Percentiles rank a stretch among this genome's conserved stretches.
These are phyloP conservation scores for Sinhomidia bicolor DNA, from an alignment of 2,888 invertebrate genomes.

Conservation along the genomic window DNA sequence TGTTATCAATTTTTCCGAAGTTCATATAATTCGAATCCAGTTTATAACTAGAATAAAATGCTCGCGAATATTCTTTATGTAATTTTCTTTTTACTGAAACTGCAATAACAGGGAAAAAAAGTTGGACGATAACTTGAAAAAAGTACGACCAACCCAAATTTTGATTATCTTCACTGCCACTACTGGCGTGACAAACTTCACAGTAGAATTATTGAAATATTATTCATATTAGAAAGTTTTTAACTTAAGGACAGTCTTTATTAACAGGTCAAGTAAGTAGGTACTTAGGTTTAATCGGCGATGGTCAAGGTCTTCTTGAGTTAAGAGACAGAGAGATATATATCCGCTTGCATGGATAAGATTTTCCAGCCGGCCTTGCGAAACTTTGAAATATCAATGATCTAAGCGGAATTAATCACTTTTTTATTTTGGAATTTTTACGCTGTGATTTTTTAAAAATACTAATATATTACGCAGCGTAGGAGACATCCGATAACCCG, in stretches of 20 bases:
- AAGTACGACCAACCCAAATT: neutral
- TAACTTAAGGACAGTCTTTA: neutral
- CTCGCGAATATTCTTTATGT: neutral
- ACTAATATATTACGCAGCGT: too few species aligned
- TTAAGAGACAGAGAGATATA: neutral
- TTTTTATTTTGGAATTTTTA: too few species aligned
- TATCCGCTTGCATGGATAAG: neutral
- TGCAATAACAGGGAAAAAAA: too few species aligned
- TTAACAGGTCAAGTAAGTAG: neutral
- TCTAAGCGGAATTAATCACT: neutral
- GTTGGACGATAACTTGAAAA: neutral
- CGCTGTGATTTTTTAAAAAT: too few species aligned
- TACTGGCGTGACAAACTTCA: constrained; percentile 10
- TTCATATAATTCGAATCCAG: neutral
- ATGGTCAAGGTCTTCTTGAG: neutral
- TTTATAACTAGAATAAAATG: neutral
- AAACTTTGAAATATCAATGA: neutral
- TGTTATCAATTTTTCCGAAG: neutral
- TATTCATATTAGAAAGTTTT: neutral
- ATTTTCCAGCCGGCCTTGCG: neutral
- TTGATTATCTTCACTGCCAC: neutral
- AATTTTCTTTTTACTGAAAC: neutral
- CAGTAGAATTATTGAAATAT: too few species aligned
- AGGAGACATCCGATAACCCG: too few species aligned
- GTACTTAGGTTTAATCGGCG: neutral